Base-by-base conservation (phyloP, 2,113 vertebrate genomes). In the Phycodurus eques region DNA sequence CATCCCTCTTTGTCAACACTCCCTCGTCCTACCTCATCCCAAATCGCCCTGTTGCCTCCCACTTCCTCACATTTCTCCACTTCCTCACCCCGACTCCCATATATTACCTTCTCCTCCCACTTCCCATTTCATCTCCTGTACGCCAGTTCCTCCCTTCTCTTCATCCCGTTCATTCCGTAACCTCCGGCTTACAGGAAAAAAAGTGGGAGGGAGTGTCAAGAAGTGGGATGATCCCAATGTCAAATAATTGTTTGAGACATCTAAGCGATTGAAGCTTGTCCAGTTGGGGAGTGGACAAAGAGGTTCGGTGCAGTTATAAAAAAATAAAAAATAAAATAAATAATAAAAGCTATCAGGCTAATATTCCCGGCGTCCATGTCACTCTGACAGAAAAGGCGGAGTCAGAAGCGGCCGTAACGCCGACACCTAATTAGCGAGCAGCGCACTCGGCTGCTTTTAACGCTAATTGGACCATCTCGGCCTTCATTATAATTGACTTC, bases 401-500 rank as follows among this genome's bases (percentile, higher is more conserved):
- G 94, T 82, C 78, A 69, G 93, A 93, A 92, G 94, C 95, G 93
- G 94, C 94, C 95, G 95, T 94, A 94, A 93, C 95, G 93, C 94
- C 97, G 95, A 95, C 96, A 96, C 94, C 95, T 98, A 96, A 98
- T 99, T 98, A 99, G 63, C 95, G 93, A 86, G 93, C 92, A 93
- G 93, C 94, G 92, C 94, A 94, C 94, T 97, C 94, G 94, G 95
- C 96, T 95, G 94, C 95, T 97, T 98, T 98, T 98, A 99, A 98
- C 96, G 95, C 95, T 98, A 98, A 98, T 98, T 98, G 97, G 96
- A 96, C 96, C 94, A 96, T 95, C 96, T 97, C 98, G 94, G 94
- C 97, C 97, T 98, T 98, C 95, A 96, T 96, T 98, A 96, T 98
- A 98, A 99, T 98, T 98, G 98, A 98, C 96, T 96, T 96, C 96